Conservation (phyloP, 2,888 invertebrate genomes). For the Drosophila kanekoi region DNA sequence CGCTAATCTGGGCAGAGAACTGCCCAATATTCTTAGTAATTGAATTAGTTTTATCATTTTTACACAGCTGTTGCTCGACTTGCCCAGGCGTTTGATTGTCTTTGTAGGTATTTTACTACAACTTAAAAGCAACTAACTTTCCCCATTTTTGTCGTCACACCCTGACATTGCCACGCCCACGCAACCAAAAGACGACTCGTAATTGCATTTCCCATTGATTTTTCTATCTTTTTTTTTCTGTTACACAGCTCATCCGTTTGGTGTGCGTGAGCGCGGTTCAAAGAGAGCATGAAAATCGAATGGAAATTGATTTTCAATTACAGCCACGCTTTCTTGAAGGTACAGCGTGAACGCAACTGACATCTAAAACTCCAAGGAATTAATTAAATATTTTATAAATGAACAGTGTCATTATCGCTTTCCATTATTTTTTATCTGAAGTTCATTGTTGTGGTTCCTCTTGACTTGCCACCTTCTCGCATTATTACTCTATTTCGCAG, state of each 20-base stretch:
- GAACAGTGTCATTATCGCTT: slow-evolving; percentile 43
- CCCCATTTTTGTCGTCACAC: slow-evolving; percentile 2
- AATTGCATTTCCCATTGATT: slow-evolving; percentile 53
- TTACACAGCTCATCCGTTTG: slow-evolving; percentile 7
- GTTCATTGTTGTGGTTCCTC: slow-evolving; percentile 16
- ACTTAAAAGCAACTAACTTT: slow-evolving; percentile 16
- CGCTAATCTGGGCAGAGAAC: background rate
- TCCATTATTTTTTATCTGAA: slow-evolving; percentile 10
- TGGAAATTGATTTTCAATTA: slow-evolving; percentile 75
- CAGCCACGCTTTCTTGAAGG: slow-evolving; percentile 34
- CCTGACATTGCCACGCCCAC: background rate
- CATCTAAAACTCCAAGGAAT: slow-evolving; percentile 24
- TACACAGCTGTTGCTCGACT: slow-evolving; percentile 18
- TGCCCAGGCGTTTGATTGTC: background rate
- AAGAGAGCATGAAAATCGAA: slow-evolving; percentile 54
- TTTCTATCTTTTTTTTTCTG: slow-evolving; percentile 26
- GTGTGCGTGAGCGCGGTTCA: slow-evolving; percentile 26
- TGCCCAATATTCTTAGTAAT: background rate
- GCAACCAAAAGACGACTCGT: slow-evolving; percentile 13
- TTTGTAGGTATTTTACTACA: background rate
- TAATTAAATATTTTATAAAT: slow-evolving; percentile 24
- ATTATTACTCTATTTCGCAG: slow-evolving; percentile 2
- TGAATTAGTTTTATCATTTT: slow-evolving; percentile 3
- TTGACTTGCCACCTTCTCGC: slow-evolving; percentile 34
- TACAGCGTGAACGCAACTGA: slow-evolving; percentile 17